Percentiles rank a stretch among this genome's conserved stretches.
phyloP scores from a whole-genome alignment of 2,113 vertebrate species.

The Xenopus laevis region DNA sequence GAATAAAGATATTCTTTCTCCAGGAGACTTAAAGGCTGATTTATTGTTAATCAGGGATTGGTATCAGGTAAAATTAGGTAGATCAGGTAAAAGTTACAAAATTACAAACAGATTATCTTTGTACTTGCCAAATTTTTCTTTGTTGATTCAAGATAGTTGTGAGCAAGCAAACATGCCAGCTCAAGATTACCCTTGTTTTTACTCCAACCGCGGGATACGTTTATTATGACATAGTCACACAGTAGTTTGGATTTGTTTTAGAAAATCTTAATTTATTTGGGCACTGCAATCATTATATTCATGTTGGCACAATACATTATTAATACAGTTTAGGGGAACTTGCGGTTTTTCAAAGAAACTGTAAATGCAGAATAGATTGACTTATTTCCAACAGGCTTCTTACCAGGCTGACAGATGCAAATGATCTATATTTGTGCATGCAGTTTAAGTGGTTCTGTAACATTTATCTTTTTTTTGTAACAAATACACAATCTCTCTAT shows the following conservation, averaged over 20 bases:
- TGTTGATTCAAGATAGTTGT: conserved; percentile 39
- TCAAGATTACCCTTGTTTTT: conserved; percentile 11
- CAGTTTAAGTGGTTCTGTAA: conserved; percentile 20
- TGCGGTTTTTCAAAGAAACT: too few relatives aligned
- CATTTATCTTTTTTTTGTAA: conserved; percentile 23
- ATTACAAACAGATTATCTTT: conserved; percentile 2
- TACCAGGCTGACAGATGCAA: conserved; percentile 2
- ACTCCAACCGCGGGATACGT: neutral
- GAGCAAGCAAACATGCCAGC: conserved; percentile 5
- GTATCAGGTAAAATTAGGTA: too few relatives aligned
- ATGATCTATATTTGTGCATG: conserved; percentile 15
- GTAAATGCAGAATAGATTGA: too few relatives aligned
- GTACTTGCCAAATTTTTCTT: conserved; percentile 21
- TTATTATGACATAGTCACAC: neutral
- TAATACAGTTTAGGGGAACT: too few relatives aligned
- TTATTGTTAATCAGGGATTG: too few relatives aligned
- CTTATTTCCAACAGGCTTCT: conserved; percentile 1
- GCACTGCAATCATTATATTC: too few relatives aligned
- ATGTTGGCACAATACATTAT: too few relatives aligned
- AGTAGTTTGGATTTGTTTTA: neutral
- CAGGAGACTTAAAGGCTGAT: too few relatives aligned
- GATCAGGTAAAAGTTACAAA: conserved; percentile 10
- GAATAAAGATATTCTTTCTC: too few relatives aligned
- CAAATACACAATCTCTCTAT: conserved; percentile 11
- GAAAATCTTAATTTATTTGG: too few relatives aligned